These are phyloP conservation scores for Astropecten irregularis DNA, from an alignment of 53 echinoderm and acorn worm species.

Conservation along the genomic window DNA sequence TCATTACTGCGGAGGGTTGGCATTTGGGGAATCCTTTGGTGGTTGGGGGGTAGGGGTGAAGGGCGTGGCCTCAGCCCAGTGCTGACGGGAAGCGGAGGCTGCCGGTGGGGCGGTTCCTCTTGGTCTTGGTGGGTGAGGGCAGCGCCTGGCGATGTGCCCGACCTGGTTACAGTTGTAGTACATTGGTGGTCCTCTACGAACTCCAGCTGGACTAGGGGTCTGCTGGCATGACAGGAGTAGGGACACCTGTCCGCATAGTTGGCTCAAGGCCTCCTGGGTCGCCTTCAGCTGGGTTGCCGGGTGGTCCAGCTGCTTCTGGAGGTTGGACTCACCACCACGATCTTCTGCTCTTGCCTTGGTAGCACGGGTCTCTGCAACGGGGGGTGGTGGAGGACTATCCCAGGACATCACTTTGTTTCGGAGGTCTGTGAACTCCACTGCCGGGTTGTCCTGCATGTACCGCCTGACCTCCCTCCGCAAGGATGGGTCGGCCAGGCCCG, in stretches of 20 bases:
- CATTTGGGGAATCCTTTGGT: no score
- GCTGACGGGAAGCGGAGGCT: neutral
- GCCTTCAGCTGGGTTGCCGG: slow-evolving; percentile 23
- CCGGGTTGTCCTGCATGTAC: neutral
- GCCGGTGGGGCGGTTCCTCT: neutral
- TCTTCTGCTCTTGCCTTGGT: neutral
- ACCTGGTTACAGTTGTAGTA: neutral
- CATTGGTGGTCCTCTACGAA: neutral
- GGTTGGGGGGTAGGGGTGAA: no score
- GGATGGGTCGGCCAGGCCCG: no score
- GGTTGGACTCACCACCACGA: neutral
- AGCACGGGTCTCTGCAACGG: neutral
- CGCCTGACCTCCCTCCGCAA: neutral
- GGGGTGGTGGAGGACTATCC: neutral
- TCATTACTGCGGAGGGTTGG: no score
- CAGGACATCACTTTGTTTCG: no score
- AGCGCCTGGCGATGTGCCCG: neutral
- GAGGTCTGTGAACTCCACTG: neutral
- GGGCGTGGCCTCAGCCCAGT: no score
- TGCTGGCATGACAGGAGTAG: neutral
- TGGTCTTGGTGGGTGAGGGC: neutral
- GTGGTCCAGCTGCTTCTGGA: slow-evolving; percentile 22
- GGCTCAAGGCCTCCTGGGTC: no score
- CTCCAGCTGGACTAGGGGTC: neutral
- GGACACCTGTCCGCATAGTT: slow-evolving; percentile 5